Evolutionary conservation across 2,113 vertebrate species (phyloP).

Genomic region (Probosciger aterrimus): DNA sequence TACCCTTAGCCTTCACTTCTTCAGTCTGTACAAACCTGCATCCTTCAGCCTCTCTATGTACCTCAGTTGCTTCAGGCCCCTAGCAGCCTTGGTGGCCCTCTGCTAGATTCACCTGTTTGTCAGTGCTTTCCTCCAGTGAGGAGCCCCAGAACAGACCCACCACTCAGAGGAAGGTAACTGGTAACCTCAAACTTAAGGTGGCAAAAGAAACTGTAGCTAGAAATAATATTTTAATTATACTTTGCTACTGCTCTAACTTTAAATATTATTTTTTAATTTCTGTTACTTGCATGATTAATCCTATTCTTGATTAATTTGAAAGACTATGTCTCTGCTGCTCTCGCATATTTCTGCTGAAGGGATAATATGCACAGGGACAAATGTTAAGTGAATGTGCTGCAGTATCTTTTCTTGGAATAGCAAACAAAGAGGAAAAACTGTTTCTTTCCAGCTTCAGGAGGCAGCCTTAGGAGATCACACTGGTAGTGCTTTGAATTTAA

Average conservation of each 20-base stretch:
- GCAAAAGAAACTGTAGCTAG: constrained; percentile 7
- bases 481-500: neutral
- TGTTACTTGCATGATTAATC: constrained; percentile 69
- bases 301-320: constrained; percentile 67
- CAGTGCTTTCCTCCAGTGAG: neutral
- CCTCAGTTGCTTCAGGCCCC: neutral
- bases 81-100: neutral
- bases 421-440: constrained; percentile 38
- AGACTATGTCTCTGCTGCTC: neutral
- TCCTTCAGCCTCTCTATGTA: neutral
- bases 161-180: neutral
- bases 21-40: neutral
- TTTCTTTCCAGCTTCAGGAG: constrained; percentile 31
- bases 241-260: constrained; percentile 31
- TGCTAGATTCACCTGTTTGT: neutral
- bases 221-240: constrained; percentile 60
- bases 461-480: constrained; percentile 21
- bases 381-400: constrained; percentile 46
- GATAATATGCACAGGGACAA: constrained; percentile 52
- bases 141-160: neutral
- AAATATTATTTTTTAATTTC: constrained; percentile 56
- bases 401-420: constrained; percentile 56
- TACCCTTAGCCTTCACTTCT: neutral
- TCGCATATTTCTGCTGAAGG: constrained; percentile 37
- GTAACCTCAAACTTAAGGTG: neutral